phyloP scores from a whole-genome alignment of 2,113 vertebrate species.

The Nesogale talazaci region DNA sequence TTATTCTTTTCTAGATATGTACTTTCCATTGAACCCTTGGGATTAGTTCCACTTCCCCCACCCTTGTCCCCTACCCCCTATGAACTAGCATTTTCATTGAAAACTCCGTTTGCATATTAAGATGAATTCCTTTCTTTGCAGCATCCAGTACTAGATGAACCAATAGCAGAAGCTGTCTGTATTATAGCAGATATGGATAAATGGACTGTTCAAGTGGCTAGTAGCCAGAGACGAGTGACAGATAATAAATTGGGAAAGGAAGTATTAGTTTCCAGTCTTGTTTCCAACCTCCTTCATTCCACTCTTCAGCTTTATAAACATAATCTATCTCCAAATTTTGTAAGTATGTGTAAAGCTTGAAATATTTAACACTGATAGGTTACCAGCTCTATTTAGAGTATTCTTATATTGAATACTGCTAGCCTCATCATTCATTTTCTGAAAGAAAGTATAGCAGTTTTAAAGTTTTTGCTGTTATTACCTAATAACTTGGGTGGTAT shows the following conservation, averaged over 20 bases:
- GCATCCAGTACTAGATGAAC: slow-evolving; percentile 99
- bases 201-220: slow-evolving; percentile 98
- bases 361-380: background rate
- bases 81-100: slow-evolving; percentile 50
- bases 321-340: slow-evolving; percentile 98
- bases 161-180: slow-evolving; percentile 98
- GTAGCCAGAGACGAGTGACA: slow-evolving; percentile 94
- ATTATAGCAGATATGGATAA: slow-evolving; percentile 98
- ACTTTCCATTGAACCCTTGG: too few relatives aligned
- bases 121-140: slow-evolving; percentile 76
- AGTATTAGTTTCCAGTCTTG: slow-evolving; percentile 96
- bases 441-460: background rate
- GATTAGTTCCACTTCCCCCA: too few relatives aligned
- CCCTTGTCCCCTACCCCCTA: too few relatives aligned
- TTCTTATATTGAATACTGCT: slow-evolving; percentile 20
- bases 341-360: slow-evolving; percentile 85
- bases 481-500: background rate
- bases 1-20: too few relatives aligned
- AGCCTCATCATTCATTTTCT: slow-evolving; percentile 39
- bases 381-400: too few relatives aligned
- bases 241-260: slow-evolving; percentile 97
- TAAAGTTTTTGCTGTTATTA: background rate
- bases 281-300: slow-evolving; percentile 96
- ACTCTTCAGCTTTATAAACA: slow-evolving; percentile 98
- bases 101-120: slow-evolving; percentile 38